phyloP scores from a whole-genome alignment of 2,797 vertebrate species.

The Dendrocincla tyrannina region DNA sequence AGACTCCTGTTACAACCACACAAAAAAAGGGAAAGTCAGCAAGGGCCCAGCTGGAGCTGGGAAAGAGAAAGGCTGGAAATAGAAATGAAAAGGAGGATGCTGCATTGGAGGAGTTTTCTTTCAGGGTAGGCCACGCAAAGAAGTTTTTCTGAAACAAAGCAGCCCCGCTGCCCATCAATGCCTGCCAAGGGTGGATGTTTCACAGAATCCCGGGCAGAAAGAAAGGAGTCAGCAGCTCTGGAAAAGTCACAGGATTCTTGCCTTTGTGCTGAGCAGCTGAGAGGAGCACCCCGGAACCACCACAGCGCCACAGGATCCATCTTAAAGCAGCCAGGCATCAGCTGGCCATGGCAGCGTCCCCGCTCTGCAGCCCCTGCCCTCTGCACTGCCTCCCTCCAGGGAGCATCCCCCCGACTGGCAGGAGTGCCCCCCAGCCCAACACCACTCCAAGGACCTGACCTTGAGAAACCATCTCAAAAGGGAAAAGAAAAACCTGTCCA shows the following conservation, averaged over 20 bases:
- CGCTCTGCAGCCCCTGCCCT: not conserved
- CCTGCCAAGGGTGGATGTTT: conserved; percentile 1
- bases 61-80: not conserved
- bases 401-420: not conserved
- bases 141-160: conserved; percentile 50
- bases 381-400: rapidly evolving
- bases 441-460: not conserved
- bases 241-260: conserved; percentile 27
- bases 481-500: not conserved
- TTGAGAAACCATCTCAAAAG: not conserved
- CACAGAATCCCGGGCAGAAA: not conserved
- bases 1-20: not conserved
- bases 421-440: not conserved
- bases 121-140: not conserved
- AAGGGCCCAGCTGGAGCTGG: not conserved
- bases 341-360: not conserved
- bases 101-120: not conserved
- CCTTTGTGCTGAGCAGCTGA: conserved; percentile 44
- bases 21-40: not conserved
- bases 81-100: not conserved
- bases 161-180: not conserved
- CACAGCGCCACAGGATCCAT: not conserved
- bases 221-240: not conserved
- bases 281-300: not conserved
- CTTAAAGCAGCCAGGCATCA: not conserved